Percentiles rank a stretch among this genome's conserved stretches.
Conservation (phyloP, 2,888 invertebrate species). For the Scaptomyza caliginosa region DNA sequence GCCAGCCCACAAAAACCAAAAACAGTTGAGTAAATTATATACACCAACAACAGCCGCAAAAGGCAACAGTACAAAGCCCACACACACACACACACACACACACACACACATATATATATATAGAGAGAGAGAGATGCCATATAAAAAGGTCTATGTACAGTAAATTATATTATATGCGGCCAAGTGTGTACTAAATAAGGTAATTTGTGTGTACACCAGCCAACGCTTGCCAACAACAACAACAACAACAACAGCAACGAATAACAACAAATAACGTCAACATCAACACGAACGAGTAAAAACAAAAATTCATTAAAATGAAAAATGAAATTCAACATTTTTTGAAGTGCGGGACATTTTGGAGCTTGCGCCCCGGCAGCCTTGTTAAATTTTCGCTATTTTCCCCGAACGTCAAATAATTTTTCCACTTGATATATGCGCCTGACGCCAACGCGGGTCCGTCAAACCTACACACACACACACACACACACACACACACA, state of each 20-base stretch:
- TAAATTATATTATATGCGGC: conserved; percentile 80
- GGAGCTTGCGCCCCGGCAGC: conserved; percentile 17
- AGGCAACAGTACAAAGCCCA: conserved; percentile 27
- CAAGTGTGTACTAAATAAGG: conserved; percentile 77
- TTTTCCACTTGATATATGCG: conserved; percentile 59
- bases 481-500: conserved; percentile 17
- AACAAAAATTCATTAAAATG: conserved; percentile 79
- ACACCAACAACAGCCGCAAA: conserved; percentile 38
- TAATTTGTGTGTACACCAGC: conserved; percentile 79
- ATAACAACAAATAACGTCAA: conserved; percentile 31
- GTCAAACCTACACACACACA: conserved; percentile 6
- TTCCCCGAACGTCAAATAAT: conserved; percentile 63
- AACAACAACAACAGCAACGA: conserved; percentile 25
- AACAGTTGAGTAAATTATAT: conserved; percentile 79
- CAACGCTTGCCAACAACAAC: conserved; percentile 47
- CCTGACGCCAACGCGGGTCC: conserved; percentile 26
- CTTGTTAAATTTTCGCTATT: conserved; percentile 60
- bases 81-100: conserved; percentile 17
- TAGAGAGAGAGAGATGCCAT: conserved; percentile 21
- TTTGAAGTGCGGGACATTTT: conserved; percentile 62
- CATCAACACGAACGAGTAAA: conserved; percentile 43
- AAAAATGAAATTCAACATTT: conserved; percentile 78
- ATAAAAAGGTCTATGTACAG: conserved; percentile 75
- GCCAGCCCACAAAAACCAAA: conserved; percentile 71
- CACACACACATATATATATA: conserved; percentile 15